Base-by-base conservation (phyloP, 2,888 invertebrate genomes). In the Drosophila falleni region DNA sequence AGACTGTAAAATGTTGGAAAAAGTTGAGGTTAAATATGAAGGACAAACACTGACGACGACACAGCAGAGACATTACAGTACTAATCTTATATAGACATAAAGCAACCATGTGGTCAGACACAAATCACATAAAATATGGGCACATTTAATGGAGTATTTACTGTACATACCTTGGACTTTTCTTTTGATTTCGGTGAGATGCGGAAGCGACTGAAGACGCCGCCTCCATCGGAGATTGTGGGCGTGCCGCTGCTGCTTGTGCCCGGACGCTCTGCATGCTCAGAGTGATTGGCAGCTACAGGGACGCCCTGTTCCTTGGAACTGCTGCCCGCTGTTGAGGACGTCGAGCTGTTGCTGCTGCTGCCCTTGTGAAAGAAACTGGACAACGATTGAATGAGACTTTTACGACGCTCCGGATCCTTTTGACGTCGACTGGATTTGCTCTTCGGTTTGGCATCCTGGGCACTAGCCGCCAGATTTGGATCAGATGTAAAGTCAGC, bases 351-450 rank as follows among this genome's bases (percentile, higher is more conserved):
- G 82, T 10, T 77, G 37, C 96, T 78, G 82, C 4, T 23, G 29
- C 10, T 77, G 44, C 96, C 95, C 91, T 96, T 96, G 85, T 95
- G 95, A 91, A 97, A 96, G 91, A 97, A 96, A 91, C 95, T 97
- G 16, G 97, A 96, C 72, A 97, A 95, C 56, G 97, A 95, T 93
- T 96, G 97, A 88, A 97, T 97, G 58, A 97, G 95, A 92, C 97
- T 97, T 88, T 95, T 96, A 71, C 97, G 94, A 73, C 97, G 94
- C 86, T 96, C 96, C 0, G 95, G 94, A 90, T 95, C 95, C 87
- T 95, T 95, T 54, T 86, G 82, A 0, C 91, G 80, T 9, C 90
- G 86, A 51, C 64, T 81, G 2, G 88, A 64, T 65, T 90, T 90
- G 2, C 71, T 54, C 68, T 87, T 90, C 5, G 63, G 58, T 51